Conservation (phyloP, 1,140 invertebrate species). For the Solenopsis invicta region DNA sequence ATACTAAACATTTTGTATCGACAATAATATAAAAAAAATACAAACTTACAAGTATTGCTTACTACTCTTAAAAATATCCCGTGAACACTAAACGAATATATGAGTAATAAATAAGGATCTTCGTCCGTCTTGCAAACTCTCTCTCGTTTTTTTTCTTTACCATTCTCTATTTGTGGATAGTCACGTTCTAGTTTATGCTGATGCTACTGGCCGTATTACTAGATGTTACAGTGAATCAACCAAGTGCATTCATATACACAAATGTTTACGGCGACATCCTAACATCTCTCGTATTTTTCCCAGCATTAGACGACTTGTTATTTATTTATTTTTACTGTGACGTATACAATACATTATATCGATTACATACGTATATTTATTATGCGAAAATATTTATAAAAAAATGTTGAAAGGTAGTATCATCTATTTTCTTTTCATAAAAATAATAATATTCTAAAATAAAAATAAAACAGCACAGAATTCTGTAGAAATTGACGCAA, state of each 20-base stretch:
- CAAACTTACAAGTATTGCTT: background rate
- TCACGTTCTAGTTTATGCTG: conserved; percentile 64
- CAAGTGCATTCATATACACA: conserved; percentile 53
- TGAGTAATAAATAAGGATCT: conserved; percentile 39
- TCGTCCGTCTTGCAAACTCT: background rate
- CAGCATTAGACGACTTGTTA: background rate
- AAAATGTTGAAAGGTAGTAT: background rate
- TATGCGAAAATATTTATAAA: background rate
- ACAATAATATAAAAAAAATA: conserved; percentile 27
- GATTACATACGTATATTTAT: background rate
- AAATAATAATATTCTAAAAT: background rate
- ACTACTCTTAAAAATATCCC: conserved; percentile 14
- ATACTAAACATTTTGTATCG: background rate
- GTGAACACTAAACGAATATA: conserved; percentile 10
- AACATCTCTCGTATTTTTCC: background rate
- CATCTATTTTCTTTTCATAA: too few species aligned
- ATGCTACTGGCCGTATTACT: conserved; percentile 37
- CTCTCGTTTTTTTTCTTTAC: background rate
- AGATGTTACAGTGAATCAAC: conserved; percentile 53
- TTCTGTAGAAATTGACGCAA: too few species aligned
- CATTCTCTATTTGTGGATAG: conserved; percentile 57
- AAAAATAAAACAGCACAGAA: background rate
- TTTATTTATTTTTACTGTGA: background rate
- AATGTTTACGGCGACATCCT: conserved; percentile 53
- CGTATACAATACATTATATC: background rate